Conservation (phyloP, 2,113 vertebrate species). For the Rhadina sibilatrix region DNA sequence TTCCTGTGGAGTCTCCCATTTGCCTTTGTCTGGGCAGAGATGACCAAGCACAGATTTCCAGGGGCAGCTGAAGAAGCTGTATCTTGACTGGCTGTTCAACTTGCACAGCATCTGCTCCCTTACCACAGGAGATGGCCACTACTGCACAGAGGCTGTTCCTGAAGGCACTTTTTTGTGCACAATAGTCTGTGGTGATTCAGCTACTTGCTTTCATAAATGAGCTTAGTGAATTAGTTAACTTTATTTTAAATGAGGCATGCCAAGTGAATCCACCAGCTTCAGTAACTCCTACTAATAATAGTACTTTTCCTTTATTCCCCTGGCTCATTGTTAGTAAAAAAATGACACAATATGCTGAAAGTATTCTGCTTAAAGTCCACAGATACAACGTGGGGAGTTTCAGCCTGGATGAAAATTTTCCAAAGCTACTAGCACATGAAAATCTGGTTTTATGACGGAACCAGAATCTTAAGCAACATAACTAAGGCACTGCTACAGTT, state of each 20-base stretch:
- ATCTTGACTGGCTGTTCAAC: neutral
- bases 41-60: neutral
- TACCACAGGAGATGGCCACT: neutral
- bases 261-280: neutral
- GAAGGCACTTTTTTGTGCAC: neutral
- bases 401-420: neutral
- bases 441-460: neutral
- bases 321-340: neutral
- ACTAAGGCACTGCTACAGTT: neutral
- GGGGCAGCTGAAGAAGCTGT: neutral
- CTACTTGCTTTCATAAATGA: neutral
- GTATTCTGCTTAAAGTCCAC: neutral
- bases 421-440: neutral
- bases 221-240: neutral
- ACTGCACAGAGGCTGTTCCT: neutral
- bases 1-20: neutral
- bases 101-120: neutral
- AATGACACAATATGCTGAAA: neutral
- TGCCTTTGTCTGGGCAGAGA: neutral
- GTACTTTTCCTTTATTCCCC: neutral
- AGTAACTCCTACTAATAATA: neutral
- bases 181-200: neutral
- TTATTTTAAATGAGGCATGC: neutral
- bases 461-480: neutral
- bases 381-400: neutral